Percentiles rank a stretch among this genome's conserved stretches.
These are phyloP conservation scores for Lordiphosa collinella DNA, from an alignment of 1,140 invertebrate genomes.

Conservation along the genomic window DNA sequence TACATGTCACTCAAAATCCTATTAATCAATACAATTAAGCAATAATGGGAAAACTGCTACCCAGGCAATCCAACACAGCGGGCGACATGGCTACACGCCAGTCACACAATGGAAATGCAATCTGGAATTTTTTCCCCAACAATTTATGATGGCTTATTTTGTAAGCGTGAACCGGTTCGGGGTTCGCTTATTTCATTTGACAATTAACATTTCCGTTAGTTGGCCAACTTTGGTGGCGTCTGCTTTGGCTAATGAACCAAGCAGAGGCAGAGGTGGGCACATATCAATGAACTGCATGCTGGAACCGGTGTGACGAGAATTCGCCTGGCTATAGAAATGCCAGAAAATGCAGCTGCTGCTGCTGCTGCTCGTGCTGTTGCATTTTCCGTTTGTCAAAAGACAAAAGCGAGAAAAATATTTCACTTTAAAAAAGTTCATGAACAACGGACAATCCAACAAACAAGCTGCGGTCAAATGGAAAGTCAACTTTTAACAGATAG, in stretches of 20 bases:
- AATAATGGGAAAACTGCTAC: slow-evolving; percentile 72
- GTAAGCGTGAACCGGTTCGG: slow-evolving; percentile 62
- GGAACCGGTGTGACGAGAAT: slow-evolving; percentile 60
- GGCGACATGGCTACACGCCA: slow-evolving; percentile 1
- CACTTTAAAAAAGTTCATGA: slow-evolving; percentile 45
- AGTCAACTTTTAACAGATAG: slow-evolving; percentile 49
- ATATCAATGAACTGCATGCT: slow-evolving; percentile 53
- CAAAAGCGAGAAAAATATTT: slow-evolving; percentile 39
- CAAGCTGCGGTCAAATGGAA: slow-evolving; percentile 72
- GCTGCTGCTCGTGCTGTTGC: slow-evolving; percentile 23
- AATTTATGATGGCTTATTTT: slow-evolving; percentile 76
- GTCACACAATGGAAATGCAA: slow-evolving; percentile 42
- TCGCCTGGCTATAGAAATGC: slow-evolving; percentile 18
- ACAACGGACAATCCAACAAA: slow-evolving; percentile 27
- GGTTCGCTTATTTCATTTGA: slow-evolving; percentile 61
- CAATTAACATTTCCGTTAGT: slow-evolving; percentile 77
- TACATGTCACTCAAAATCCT: slow-evolving; percentile 72
- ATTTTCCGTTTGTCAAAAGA: slow-evolving; percentile 39
- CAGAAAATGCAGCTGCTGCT: slow-evolving; percentile 6
- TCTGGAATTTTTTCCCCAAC: slow-evolving; percentile 55
- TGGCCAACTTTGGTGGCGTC: slow-evolving; percentile 75
- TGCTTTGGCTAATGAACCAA: slow-evolving; percentile 73
- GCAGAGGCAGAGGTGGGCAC: neutral
- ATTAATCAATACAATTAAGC: slow-evolving; percentile 76
- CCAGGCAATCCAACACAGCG: slow-evolving; percentile 45